Evolutionary conservation across 2,113 vertebrate genomes (phyloP), one percentile per base, ranked within the genome.

Genomic region (Vulpes lagopus): DNA sequence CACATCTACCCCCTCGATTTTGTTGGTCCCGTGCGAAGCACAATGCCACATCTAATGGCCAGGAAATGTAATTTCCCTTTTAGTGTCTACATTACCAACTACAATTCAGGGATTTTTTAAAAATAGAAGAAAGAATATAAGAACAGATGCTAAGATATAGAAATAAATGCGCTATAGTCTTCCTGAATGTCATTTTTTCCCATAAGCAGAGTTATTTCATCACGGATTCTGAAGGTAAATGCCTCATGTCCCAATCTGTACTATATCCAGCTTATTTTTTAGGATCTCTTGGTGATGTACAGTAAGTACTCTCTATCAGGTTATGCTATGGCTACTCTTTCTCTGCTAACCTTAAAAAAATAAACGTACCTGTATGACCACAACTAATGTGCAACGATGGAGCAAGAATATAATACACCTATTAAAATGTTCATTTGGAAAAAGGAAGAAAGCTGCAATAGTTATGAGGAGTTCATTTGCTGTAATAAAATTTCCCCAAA

Each of bases 11-110:
- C 27, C 19, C 19, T 95, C 27, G 5, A 8, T 59, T 35, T n/a
- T 20, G 9, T 11, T 22, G 38, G 20, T 23, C 10, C 69, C 1
- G 7, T 2, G 1, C 11, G n/a, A 16, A 3, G 65, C 57, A 43
- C 9, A 53, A 27, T 23, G 11, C 2, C 17, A 64, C 11, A 15
- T 11, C 15, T 14, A 30, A 11, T 2, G 1, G 3, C 32, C 27
- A 86, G 20, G 3, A 82, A 71, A n/a, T 60, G 4, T 11, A n/a
- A 11, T 5, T 30, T 92, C 43, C 25, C 6, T 20, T 79, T 80
- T 19, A 38, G 25, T 7, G 11, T 81, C n/a, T 2, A 53, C 9
- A n/a, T 19, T 76, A 20, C 9, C n/a, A 55, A 27, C 20, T 38
- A 49, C 0, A 69, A 51, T 7, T 81, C 19, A 67, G 17, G 6